These are phyloP conservation scores for Poeciliopsis presidionis DNA, from an alignment of 2,797 vertebrate species.

Conservation along the genomic window DNA sequence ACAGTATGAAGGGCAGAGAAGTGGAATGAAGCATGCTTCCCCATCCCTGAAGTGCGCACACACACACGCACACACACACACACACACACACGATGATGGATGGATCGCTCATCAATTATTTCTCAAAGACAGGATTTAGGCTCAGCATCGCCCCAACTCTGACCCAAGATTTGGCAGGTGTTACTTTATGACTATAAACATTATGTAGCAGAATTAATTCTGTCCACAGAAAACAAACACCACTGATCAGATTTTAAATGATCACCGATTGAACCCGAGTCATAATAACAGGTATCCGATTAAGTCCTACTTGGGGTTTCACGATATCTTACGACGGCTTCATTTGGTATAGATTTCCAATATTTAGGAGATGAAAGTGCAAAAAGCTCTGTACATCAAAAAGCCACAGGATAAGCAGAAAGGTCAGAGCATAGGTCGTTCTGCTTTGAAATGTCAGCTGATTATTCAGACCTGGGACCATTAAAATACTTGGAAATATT, in stretches of 20 bases:
- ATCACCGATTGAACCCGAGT: not conserved
- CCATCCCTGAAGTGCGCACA: conserved; percentile 18
- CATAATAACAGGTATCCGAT: not conserved
- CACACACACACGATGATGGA: conserved; percentile 18
- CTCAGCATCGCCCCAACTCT: conserved; percentile 45
- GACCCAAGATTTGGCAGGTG: conserved; percentile 36
- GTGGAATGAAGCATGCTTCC: conserved; percentile 78
- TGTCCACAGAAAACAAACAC: not conserved
- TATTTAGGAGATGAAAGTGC: conserved; percentile 66
- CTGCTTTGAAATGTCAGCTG: conserved; percentile 76
- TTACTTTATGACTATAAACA: conserved; percentile 46
- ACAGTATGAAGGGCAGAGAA: conserved; percentile 45
- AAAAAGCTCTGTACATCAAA: conserved; percentile 36
- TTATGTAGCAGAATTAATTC: conserved; percentile 27
- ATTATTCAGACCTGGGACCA: conserved; percentile 54
- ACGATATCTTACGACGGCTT: not conserved
- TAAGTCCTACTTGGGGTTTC: not conserved
- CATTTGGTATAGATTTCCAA: conserved; percentile 6
- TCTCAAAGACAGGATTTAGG: conserved; percentile 68
- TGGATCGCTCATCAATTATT: conserved; percentile 68
- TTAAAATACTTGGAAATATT: not conserved
- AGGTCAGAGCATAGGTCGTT: conserved; percentile 78
- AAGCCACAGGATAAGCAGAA: conserved; percentile 60
- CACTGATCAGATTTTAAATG: not conserved
- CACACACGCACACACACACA: not conserved